Percentiles rank a stretch among this genome's conserved stretches.
Conservation (phyloP, 2,797 vertebrate species). For the Propithecus perrieri region DNA sequence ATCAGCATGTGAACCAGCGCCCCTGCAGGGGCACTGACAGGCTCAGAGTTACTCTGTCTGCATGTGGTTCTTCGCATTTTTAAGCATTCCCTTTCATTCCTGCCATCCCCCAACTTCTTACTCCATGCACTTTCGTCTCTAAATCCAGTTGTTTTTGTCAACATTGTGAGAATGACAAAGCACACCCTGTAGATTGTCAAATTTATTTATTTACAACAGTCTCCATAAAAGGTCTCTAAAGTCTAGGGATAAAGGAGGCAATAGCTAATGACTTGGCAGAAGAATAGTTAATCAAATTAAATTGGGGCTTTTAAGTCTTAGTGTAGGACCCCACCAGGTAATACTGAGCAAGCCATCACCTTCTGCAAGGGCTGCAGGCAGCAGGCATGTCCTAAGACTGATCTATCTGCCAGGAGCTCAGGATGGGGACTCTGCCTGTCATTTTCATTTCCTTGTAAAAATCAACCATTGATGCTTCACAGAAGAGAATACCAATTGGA, state of each 20-base stretch:
- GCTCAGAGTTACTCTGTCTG: background rate
- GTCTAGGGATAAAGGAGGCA: background rate
- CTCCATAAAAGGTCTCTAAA: background rate
- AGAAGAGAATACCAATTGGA: constrained; percentile 42
- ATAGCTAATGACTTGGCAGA: background rate
- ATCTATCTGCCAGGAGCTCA: background rate
- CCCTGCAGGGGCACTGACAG: background rate
- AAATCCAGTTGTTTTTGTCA: constrained; percentile 48
- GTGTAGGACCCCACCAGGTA: background rate
- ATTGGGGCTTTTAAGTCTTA: background rate
- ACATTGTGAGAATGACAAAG: background rate
- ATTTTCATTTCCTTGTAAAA: constrained; percentile 55
- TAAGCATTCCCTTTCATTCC: background rate
- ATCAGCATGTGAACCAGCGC: constrained; percentile 21
- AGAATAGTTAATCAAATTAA: constrained; percentile 27
- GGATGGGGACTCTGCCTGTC: background rate
- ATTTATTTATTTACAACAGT: constrained; percentile 25
- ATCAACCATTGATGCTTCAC: constrained; percentile 7
- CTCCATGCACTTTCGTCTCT: background rate
- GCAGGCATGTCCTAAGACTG: background rate
- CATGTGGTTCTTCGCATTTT: background rate
- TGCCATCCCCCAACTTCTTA: background rate
- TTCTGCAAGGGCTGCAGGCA: background rate
- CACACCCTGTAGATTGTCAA: background rate
- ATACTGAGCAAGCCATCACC: background rate